Conservation (phyloP, 1,140 invertebrate species). For the Caenorhabditis elegans region DNA sequence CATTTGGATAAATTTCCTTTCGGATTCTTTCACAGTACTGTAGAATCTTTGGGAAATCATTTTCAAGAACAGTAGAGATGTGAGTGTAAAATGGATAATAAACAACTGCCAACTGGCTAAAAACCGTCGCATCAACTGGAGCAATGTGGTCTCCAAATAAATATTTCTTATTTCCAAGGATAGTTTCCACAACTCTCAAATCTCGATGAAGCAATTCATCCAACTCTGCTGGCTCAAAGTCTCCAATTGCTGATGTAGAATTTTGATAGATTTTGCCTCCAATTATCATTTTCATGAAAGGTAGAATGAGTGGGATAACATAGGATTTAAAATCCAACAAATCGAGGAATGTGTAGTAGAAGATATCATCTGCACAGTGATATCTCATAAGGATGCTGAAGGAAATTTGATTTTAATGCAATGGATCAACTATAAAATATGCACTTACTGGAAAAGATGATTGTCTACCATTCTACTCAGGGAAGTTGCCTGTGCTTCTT, state of each 20-base stretch:
- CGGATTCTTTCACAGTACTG: background rate
- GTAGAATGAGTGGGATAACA: background rate
- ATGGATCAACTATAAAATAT: background rate
- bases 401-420: background rate
- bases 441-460: background rate
- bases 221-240: background rate
- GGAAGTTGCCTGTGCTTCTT: background rate
- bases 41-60: background rate
- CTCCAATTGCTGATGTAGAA: background rate
- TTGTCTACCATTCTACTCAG: background rate
- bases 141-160: background rate
- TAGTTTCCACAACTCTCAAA: background rate
- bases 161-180: background rate
- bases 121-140: background rate
- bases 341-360: background rate
- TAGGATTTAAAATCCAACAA: background rate
- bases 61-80: background rate
- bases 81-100: conserved; percentile 8
- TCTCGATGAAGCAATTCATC: background rate
- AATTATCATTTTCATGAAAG: background rate
- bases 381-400: background rate
- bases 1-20: background rate
- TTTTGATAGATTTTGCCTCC: background rate
- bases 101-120: conserved; percentile 3
- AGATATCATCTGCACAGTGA: background rate